These are phyloP conservation scores for Meandrusa payeni DNA, from an alignment of 2,888 invertebrate species.

Conservation along the genomic window DNA sequence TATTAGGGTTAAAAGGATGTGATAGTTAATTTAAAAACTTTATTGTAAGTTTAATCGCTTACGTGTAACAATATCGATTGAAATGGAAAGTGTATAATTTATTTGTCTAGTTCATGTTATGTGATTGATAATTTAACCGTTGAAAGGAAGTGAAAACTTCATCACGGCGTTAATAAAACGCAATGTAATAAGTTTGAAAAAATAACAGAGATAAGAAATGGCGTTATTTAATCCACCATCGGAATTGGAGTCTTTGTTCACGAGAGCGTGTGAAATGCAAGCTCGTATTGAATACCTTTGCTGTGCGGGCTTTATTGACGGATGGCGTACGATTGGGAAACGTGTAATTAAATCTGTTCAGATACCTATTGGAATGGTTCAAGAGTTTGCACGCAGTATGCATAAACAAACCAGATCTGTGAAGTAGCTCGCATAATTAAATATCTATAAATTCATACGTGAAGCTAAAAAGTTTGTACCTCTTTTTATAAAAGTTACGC, in stretches of 20 bases:
- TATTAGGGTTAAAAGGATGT: no score
- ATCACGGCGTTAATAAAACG: constrained; percentile 26
- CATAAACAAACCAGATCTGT: background rate
- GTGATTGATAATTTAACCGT: constrained; percentile 11
- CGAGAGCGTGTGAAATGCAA: constrained; percentile 48
- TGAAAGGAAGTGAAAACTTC: constrained; percentile 28
- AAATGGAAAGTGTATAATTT: constrained; percentile 6
- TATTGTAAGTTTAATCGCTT: background rate
- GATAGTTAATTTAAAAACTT: no score
- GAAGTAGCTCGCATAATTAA: background rate
- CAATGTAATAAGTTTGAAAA: constrained; percentile 30
- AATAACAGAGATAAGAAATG: constrained; percentile 29
- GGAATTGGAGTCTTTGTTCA: constrained; percentile 47
- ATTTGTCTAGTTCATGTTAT: constrained; percentile 6
- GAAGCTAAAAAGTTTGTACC: no score
- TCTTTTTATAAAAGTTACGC: no score
- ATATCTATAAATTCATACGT: no score
- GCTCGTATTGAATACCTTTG: constrained; percentile 37
- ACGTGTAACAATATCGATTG: constrained; percentile 7
- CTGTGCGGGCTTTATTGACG: constrained; percentile 34
- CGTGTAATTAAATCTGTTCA: constrained; percentile 30
- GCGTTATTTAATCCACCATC: constrained; percentile 42
- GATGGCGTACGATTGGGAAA: constrained; percentile 35
- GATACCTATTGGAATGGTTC: constrained; percentile 16
- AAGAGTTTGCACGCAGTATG: constrained; percentile 1